phyloP scores from a whole-genome alignment of 1,140 invertebrate species.

The Portunus trituberculatus region DNA sequence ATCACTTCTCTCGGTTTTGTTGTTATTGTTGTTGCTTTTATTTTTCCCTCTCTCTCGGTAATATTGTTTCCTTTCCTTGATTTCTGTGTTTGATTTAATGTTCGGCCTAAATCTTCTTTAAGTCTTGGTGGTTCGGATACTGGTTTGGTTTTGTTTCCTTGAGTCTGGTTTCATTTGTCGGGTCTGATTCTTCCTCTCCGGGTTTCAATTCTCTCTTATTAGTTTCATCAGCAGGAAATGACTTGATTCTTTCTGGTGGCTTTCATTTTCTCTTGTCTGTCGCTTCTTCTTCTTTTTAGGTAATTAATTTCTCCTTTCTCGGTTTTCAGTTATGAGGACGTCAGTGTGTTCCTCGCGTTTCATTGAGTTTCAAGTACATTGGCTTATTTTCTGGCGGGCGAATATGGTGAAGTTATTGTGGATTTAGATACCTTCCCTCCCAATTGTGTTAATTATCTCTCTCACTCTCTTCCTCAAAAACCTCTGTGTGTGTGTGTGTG shows the following conservation, averaged over 20 bases:
- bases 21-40: neutral
- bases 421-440: too few relatives aligned
- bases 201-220: neutral
- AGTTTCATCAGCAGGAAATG: too few relatives aligned
- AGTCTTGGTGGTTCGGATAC: neutral
- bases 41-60: neutral
- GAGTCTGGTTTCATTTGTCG: too few relatives aligned
- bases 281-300: too few relatives aligned
- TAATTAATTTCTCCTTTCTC: neutral
- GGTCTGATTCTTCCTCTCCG: too few relatives aligned
- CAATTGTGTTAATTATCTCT: slow-evolving; percentile 32
- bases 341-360: too few relatives aligned
- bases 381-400: too few relatives aligned
- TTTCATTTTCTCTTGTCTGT: too few relatives aligned
- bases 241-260: too few relatives aligned
- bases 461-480: slow-evolving; percentile 54
- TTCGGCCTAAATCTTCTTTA: neutral
- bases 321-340: neutral
- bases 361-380: too few relatives aligned
- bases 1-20: slow-evolving; percentile 50
- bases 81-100: neutral
- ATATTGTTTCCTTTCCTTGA: neutral
- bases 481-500: neutral
- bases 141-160: too few relatives aligned
- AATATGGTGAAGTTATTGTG: too few relatives aligned